These are phyloP conservation scores for Fringilla coelebs DNA, from an alignment of 2,797 vertebrate genomes.

Conservation along the genomic window DNA sequence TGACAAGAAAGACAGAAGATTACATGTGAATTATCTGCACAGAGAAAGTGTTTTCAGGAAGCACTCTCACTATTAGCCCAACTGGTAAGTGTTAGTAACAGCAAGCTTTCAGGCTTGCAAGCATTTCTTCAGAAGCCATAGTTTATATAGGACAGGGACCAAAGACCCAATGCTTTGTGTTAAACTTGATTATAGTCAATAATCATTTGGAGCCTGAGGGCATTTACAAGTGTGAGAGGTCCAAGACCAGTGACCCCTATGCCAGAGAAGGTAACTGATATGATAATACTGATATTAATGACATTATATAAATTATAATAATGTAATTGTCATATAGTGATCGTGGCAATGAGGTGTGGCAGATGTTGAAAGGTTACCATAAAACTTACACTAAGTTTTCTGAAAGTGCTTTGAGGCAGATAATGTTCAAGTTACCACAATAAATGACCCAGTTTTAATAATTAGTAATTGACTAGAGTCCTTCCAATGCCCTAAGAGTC, in stretches of 20 bases:
- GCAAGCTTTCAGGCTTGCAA: neutral
- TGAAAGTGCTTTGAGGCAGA: neutral
- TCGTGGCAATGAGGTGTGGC: neutral
- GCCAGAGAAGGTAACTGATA: neutral
- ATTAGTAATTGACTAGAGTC: neutral
- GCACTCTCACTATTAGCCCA: neutral
- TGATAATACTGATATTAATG: neutral
- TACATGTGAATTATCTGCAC: neutral
- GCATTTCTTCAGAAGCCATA: neutral
- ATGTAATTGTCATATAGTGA: neutral
- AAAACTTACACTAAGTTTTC: neutral
- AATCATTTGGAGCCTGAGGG: neutral
- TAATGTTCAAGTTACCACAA: neutral
- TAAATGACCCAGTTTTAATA: neutral
- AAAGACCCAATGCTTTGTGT: neutral
- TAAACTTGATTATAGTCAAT: neutral
- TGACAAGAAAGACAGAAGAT: neutral
- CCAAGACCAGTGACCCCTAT: neutral
- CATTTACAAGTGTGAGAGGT: neutral
- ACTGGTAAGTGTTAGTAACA: neutral
- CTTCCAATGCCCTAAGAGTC: neutral
- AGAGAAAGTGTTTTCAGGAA: neutral
- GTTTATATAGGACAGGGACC: neutral
- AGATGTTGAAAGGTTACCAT: neutral
- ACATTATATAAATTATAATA: neutral